A percentile compares a stretch with the other conserved stretches of the same genome.
phyloP scores from a whole-genome alignment of 2,888 invertebrate genomes.

The Schizotus pectinicornis region DNA sequence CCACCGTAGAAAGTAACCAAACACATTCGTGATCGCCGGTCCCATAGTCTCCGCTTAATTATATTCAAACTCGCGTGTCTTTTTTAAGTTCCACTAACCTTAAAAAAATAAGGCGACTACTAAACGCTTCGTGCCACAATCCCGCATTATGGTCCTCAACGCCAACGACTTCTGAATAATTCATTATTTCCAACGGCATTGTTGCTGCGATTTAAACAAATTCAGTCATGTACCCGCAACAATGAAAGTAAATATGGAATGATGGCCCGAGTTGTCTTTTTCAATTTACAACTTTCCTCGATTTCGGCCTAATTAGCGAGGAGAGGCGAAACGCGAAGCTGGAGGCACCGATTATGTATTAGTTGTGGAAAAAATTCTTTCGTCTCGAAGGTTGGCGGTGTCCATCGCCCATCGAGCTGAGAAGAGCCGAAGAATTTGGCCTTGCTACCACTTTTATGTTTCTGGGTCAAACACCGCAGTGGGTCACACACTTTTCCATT shows the following conservation, averaged over 20 bases:
- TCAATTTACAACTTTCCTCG: not conserved
- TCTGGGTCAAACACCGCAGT: conserved; percentile 27
- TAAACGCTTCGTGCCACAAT: conserved; percentile 4
- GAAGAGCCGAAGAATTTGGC: conserved; percentile 29
- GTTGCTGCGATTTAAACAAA: conserved; percentile 1
- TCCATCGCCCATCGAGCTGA: conserved; percentile 4
- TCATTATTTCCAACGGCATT: not conserved
- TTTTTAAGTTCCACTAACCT: conserved; percentile 39
- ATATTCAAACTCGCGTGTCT: conserved; percentile 37
- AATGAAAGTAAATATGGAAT: not conserved
- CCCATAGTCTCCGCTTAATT: conserved; percentile 3
- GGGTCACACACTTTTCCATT: conserved; percentile 38
- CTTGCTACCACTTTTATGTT: conserved; percentile 27
- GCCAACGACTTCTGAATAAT: not conserved
- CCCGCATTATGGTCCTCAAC: not conserved
- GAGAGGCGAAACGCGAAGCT: not conserved
- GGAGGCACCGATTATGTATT: not conserved
- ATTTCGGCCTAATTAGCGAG: not conserved
- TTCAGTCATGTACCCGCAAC: not conserved
- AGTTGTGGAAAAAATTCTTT: not conserved
- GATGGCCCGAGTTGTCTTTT: not conserved
- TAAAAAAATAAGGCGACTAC: conserved; percentile 33
- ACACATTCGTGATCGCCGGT: not conserved
- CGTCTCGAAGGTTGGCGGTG: not conserved
- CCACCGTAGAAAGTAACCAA: too few species aligned